phyloP scores from a whole-genome alignment of 1,140 invertebrate species.

The Lepidurus packardi region DNA sequence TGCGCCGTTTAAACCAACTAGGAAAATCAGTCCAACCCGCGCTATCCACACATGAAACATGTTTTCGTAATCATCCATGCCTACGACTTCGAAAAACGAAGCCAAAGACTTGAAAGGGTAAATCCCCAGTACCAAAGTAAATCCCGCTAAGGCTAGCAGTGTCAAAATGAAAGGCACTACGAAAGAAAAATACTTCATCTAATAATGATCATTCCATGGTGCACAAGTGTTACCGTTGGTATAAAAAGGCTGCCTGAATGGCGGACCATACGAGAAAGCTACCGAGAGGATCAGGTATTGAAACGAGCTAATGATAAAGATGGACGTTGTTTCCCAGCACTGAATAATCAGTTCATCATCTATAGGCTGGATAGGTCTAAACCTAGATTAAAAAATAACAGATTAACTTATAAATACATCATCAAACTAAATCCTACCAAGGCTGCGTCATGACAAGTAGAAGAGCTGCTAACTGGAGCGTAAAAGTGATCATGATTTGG shows the following conservation, averaged over 20 bases:
- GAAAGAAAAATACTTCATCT: slow-evolving; percentile 28
- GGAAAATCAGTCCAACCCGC: slow-evolving; percentile 32
- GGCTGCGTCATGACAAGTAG: slow-evolving; percentile 37
- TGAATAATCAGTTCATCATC: slow-evolving; percentile 41
- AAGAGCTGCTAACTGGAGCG: slow-evolving; percentile 56
- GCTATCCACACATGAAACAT: slow-evolving; percentile 28
- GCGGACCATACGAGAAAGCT: slow-evolving; percentile 54
- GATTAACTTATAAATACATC: not conserved
- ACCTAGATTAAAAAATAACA: slow-evolving; percentile 36
- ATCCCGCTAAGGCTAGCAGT: slow-evolving; percentile 38
- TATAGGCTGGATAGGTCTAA: slow-evolving; percentile 38
- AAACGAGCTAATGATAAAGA: slow-evolving; percentile 57
- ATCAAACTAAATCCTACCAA: slow-evolving; percentile 37
- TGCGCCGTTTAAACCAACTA: slow-evolving; percentile 34
- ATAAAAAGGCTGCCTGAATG: slow-evolving; percentile 52
- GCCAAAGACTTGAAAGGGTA: slow-evolving; percentile 38
- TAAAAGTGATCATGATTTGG: slow-evolving; percentile 64
- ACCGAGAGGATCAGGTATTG: slow-evolving; percentile 59
- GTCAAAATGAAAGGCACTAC: slow-evolving; percentile 39
- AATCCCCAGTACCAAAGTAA: slow-evolving; percentile 40
- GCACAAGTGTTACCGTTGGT: slow-evolving; percentile 48
- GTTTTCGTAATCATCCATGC: slow-evolving; percentile 31
- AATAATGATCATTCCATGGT: not conserved
- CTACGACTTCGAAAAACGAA: slow-evolving; percentile 35
- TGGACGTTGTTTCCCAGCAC: slow-evolving; percentile 48